phyloP scores from a whole-genome alignment of 1,140 invertebrate genomes.

The Calliphora vicina region DNA sequence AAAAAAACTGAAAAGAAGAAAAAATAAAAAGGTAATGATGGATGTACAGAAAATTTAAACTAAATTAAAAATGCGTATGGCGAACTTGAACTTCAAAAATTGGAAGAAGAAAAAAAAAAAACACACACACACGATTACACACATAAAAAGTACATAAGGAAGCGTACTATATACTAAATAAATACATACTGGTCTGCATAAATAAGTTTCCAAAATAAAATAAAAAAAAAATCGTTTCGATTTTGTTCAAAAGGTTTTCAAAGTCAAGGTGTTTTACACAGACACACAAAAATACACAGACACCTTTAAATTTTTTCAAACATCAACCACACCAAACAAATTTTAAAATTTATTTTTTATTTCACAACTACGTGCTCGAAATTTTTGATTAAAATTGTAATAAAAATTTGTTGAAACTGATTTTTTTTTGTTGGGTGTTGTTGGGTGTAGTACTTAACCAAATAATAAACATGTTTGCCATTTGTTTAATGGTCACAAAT shows the following conservation, averaged over 20 bases:
- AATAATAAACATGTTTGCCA: neutral
- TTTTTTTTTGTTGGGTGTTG: neutral
- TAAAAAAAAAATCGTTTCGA: too few relatives aligned
- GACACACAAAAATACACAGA: too few relatives aligned
- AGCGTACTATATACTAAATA: neutral
- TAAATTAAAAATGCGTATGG: neutral
- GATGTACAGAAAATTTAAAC: neutral
- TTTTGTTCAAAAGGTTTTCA: neutral
- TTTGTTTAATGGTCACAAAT: neutral
- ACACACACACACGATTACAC: neutral
- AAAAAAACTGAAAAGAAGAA: neutral
- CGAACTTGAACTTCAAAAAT: slow-evolving; percentile 13
- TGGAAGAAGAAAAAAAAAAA: neutral
- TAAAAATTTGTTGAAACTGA: neutral
- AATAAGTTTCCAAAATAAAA: neutral
- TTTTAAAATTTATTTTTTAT: neutral
- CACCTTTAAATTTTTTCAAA: neutral
- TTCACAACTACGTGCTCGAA: neutral
- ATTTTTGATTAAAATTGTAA: neutral
- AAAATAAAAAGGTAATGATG: neutral
- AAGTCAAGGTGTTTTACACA: slow-evolving; percentile 11
- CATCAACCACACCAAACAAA: neutral
- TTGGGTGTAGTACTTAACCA: neutral
- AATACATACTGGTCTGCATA: neutral
- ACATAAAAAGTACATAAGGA: neutral